phyloP scores from a whole-genome alignment of 2,888 invertebrate species.

The Phania funesta region DNA sequence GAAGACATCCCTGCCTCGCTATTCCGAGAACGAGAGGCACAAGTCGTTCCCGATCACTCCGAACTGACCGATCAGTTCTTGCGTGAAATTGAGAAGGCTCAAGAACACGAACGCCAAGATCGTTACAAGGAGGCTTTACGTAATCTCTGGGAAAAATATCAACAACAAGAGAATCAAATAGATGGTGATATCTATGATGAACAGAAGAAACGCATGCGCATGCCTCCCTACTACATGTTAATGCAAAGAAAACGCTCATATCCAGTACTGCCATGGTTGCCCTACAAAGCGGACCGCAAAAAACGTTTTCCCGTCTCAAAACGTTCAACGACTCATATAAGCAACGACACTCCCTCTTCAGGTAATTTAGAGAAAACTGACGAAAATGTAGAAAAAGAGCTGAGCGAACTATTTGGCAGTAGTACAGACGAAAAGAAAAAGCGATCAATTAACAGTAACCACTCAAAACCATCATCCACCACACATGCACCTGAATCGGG shows the following conservation, averaged over 20 bases:
- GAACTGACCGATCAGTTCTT: slow-evolving; percentile 79
- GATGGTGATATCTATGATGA: slow-evolving; percentile 76
- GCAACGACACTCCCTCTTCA: slow-evolving; percentile 73
- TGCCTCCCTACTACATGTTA: slow-evolving; percentile 76
- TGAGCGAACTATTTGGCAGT: slow-evolving; percentile 85
- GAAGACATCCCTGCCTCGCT: slow-evolving; percentile 72
- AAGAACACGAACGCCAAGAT: slow-evolving; percentile 77
- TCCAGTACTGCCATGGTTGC: slow-evolving; percentile 80
- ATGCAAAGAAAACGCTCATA: slow-evolving; percentile 79
- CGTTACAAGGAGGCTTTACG: slow-evolving; percentile 77
- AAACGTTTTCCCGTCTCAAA: slow-evolving; percentile 86
- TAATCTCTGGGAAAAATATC: slow-evolving; percentile 79
- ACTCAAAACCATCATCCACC: slow-evolving; percentile 53
- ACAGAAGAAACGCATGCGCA: slow-evolving; percentile 76
- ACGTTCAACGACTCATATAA: slow-evolving; percentile 82
- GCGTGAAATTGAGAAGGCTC: slow-evolving; percentile 78
- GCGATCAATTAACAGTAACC: slow-evolving; percentile 78
- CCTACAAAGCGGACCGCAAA: slow-evolving; percentile 76
- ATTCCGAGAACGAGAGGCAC: slow-evolving; percentile 75
- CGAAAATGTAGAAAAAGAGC: slow-evolving; percentile 86
- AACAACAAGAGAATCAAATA: slow-evolving; percentile 78
- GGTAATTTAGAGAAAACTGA: slow-evolving; percentile 82
- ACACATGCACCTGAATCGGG: slow-evolving; percentile 68
- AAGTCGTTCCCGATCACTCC: slow-evolving; percentile 70
- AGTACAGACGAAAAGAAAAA: slow-evolving; percentile 81